Evolutionary conservation across 2,888 invertebrate genomes (phyloP), one percentile per base, ranked within the genome.

Genomic region (Xestia xanthographa): DNA sequence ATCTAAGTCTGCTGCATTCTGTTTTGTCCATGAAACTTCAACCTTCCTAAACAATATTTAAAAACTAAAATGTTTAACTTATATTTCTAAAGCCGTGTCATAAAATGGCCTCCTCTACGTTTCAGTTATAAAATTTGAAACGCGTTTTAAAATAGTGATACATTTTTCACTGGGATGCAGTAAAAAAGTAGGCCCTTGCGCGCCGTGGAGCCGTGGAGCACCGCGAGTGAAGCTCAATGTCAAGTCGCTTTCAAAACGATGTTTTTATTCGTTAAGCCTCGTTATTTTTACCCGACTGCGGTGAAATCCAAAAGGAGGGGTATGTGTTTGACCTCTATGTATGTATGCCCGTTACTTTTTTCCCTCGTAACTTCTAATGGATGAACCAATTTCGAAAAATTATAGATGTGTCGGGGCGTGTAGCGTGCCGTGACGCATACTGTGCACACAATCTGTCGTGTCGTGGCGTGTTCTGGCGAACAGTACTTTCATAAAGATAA

Each of bases 231-330:
- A 69, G n/a, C 66, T 66, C 53, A 75, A 75, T 73, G 71, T 77
- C 66, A 79, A 66, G 53, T 71, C 29, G 68, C 26, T 79, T 76
- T 84, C 68, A 73, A 68, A 80, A 62, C 53, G 48, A 63, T n/a
- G 58, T 20, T 65, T 78, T 73, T 53, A 77, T 74, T 65, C 66
- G 29, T 43, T 29, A 67, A 68, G 29, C 67, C 62, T 38, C 48
- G 50, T 41, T 75, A 53, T 72, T 76, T 73, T 63, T 41, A 58
- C 56, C 38, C 43, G 26, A 29, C 8, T 26, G 26, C 29, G 3
- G 53, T n/a, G n/a, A n/a, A 53, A 3, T 6, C 14, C 26, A 14
- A 29, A 8, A 29, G 17, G 8, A 29, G 26, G 26, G 14, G 14
- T 26, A 56, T 26, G 56, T 26, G 8, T 17, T 56, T 56, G 26